phyloP scores from a whole-genome alignment of 2,888 invertebrate genomes.

The Ctena decussata region DNA sequence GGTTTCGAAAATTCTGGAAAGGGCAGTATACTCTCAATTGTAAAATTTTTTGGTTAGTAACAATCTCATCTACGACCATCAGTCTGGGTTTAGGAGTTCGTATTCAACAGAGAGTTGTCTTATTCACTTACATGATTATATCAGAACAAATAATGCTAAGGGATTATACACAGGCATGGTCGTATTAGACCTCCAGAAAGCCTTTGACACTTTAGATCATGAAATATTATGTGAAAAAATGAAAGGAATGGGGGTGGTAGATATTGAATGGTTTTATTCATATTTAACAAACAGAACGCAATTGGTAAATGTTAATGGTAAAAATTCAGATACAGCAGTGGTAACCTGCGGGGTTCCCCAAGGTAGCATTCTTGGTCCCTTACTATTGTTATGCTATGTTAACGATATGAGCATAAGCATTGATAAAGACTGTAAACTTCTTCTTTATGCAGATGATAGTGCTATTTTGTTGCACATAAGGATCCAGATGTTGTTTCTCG shows the following conservation, averaged over 20 bases:
- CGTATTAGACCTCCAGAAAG: too few relatives aligned
- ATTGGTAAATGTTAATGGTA: background rate
- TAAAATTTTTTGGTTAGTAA: conserved; percentile 33
- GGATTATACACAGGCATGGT: conserved; percentile 26
- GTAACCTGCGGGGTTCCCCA: conserved; percentile 2
- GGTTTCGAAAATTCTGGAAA: conserved; percentile 55
- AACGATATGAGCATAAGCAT: conserved; percentile 9
- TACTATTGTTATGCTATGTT: conserved; percentile 9
- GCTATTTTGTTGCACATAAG: background rate
- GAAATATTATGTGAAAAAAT: conserved; percentile 32
- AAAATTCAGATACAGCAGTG: background rate
- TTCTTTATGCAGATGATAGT: conserved; percentile 1
- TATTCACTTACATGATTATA: conserved; percentile 20
- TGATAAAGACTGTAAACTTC: background rate
- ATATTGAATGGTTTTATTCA: conserved; percentile 9
- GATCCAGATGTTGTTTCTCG: background rate
- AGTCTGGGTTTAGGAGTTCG: conserved; percentile 49
- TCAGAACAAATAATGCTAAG: conserved; percentile 22
- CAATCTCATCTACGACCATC: conserved; percentile 38
- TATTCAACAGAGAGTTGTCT: too few relatives aligned
- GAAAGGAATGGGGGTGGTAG: conserved; percentile 1
- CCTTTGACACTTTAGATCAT: too few relatives aligned
- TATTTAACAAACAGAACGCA: conserved; percentile 13
- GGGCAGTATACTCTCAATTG: conserved; percentile 37
- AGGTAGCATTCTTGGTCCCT: background rate